Evolutionary conservation across 2,113 vertebrate genomes (phyloP), one percentile per base, ranked within the genome.

Genomic region (Oophaga pumilio): DNA sequence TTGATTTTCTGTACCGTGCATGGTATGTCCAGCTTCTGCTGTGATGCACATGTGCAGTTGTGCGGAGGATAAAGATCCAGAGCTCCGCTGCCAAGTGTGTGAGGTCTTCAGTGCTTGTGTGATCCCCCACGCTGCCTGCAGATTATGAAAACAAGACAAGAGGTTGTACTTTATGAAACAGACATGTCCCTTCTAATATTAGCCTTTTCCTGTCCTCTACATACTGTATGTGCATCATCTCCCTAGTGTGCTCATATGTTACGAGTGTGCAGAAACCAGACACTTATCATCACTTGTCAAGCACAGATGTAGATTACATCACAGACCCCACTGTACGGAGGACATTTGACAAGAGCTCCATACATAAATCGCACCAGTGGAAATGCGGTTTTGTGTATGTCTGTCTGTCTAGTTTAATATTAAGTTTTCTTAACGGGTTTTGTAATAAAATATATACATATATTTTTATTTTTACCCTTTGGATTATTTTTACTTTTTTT

Each of bases 261-360:
- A 62, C 28, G 13, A 77, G 56, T 59, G 83, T 8, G 59, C 74
- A 52, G 85, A 24, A 78, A 86, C 82, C 53, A 85, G 73, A 76
- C 84, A 62, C 84, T 59, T 73, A 84, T 84, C 64, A 73, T 68
- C n/a, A 66, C 80, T 49, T 82, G 80, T 82, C 80, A 82, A 82
- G 24, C 60, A 66, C 80, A 82, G 33, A 82, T 68, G 60, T 66
- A 82, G 62, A 60, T 52, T 82, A 9, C 80, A 82, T 68, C 80
- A 79, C 52, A 24, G 18, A 17, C 52, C 76, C 53, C 24, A 15
- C 28, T 79, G 52, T 82, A 66, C 60, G 1, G 20, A 64, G 64
- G 62, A 66, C 43, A 66, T 53, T 59, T 43, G 33, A 43, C 33
- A 60, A 64, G 33, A 62, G 22, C 79, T 7, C 56, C 26, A 64